phyloP scores from a whole-genome alignment of 1,140 invertebrate genomes.

The Pristionchus pacificus region DNA sequence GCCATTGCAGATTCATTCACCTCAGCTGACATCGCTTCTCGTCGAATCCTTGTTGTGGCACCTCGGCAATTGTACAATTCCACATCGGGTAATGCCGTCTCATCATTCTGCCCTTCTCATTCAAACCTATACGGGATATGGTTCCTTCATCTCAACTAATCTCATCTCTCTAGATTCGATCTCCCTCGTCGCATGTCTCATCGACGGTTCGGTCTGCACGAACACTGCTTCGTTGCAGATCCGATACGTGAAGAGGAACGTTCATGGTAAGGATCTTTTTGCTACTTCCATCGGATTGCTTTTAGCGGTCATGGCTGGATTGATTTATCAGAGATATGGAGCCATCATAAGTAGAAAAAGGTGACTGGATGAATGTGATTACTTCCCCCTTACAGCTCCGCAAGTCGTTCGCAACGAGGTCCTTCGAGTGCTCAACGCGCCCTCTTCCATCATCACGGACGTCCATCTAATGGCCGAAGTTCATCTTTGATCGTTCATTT shows the following conservation, averaged over 20 bases:
- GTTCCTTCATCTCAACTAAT: neutral
- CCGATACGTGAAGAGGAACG: conserved; percentile 17
- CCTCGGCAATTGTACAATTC: neutral
- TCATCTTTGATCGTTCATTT: no score
- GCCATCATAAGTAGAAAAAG: no score
- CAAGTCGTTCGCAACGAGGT: conserved; percentile 44
- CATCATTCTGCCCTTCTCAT: neutral
- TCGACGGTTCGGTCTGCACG: neutral
- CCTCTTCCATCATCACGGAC: conserved; percentile 21
- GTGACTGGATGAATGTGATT: no score
- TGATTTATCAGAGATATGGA: neutral
- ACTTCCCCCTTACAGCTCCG: conserved; percentile 29
- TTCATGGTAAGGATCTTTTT: conserved; percentile 18
- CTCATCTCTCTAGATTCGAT: neutral
- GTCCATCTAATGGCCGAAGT: conserved; percentile 20
- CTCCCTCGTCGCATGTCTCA: neutral
- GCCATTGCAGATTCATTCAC: neutral
- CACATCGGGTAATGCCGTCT: neutral
- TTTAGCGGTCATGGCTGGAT: no score
- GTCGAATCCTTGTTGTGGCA: neutral
- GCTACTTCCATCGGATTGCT: no score
- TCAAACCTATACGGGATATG: neutral
- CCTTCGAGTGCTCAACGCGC: conserved; percentile 27
- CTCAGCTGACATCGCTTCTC: neutral
- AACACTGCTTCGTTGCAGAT: conserved; percentile 3